Evolutionary conservation across 2,797 vertebrate species (phyloP), one percentile per base, ranked within the genome.

Genomic region (Eutrigla gurnardus): DNA sequence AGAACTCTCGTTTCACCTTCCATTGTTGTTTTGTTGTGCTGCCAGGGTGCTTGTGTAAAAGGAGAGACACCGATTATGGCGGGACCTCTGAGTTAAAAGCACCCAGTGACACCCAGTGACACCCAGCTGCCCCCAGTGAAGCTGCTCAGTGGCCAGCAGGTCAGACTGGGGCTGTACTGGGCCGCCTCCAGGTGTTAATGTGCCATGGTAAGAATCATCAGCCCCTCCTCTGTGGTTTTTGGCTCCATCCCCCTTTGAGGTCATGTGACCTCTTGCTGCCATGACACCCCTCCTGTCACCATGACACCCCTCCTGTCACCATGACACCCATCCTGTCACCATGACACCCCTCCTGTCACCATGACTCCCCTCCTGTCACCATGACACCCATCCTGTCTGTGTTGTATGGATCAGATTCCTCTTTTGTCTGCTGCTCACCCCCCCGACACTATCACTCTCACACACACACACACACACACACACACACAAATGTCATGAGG

Each of bases 211-310:
- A 25, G 40, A 9, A 15, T 76, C 75, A 50, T 37, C 40, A n/a
- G 52, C 45, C 18, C 47, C 46, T 49, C 67, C 36, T 43, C 65
- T 71, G 43, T 7, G 58, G 32, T n/a, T 65, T 25, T n/a, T 70
- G 65, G 40, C 65, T 53, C 66, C 73, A 25, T 64, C 45, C n/a
- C 32, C 37, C n/a, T 10, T 36, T 15, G 54, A 13, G 64, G 65
- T 60, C 86, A 83, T 15, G 68, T 73, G 76, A 80, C 70, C 78
- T 7, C 9, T 6, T 11, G 67, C 50, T 25, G 36, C 60, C 59
- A 17, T 52, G 65, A 63, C 65, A 15, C 33, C 69, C 42, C 35
- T 64, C 54, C 80, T 70, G 77, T 71, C 18, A n/a, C 61, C 54
- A 15, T 40, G 62, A 58, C 65, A 63, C 32, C 66, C 33, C 18